Conservation (phyloP, 2,888 invertebrate genomes). For the Drosophila limbata region DNA sequence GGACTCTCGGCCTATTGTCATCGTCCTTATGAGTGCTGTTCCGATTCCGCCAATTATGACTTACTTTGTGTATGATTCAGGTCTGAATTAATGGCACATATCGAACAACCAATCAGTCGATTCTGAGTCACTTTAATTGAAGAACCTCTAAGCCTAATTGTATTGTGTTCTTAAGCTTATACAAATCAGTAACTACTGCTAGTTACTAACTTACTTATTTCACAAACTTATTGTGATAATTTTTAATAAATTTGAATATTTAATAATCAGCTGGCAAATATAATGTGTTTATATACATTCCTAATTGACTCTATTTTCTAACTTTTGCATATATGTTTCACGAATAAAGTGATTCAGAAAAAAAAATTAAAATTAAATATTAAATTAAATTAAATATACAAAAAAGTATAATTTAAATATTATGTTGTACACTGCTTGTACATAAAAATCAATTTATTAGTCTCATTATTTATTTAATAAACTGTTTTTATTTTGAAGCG, state of each 20-base stretch:
- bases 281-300: no score
- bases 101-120: background rate
- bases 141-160: no score
- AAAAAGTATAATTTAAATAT: no score
- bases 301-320: no score
- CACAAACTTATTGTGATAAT: background rate
- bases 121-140: background rate
- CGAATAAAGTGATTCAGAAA: no score
- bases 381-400: no score
- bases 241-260: background rate
- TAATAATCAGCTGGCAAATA: background rate
- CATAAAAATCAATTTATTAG: no score
- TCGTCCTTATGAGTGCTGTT: constrained; percentile 4
- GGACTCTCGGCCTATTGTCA: constrained; percentile 26
- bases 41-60: constrained; percentile 10
- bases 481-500: no score
- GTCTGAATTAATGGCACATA: background rate
- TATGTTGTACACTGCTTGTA: no score
- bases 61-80: background rate
- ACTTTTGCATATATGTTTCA: no score
- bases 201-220: background rate
- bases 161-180: background rate
- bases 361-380: no score
- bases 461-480: no score
- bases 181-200: background rate